Conservation (phyloP, 2,888 invertebrate species). For the Epirrita christyi region DNA sequence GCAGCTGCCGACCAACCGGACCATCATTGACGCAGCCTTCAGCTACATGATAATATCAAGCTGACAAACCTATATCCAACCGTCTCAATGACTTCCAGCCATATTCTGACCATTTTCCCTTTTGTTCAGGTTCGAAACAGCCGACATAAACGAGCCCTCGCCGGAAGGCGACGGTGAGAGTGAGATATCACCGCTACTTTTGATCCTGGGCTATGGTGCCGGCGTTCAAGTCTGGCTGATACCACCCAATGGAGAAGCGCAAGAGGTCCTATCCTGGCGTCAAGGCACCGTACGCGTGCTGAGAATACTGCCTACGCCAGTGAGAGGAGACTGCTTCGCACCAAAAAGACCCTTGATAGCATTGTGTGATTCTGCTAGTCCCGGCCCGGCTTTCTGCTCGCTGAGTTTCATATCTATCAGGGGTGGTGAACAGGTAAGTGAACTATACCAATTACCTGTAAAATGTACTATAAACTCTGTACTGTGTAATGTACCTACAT, state of each 20-base stretch:
- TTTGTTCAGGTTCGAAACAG: slow-evolving; percentile 89
- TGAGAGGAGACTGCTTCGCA: slow-evolving; percentile 89
- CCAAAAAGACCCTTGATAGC: slow-evolving; percentile 95
- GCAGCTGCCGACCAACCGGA: slow-evolving; percentile 95
- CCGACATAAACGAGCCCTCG: slow-evolving; percentile 92
- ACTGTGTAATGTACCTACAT: too few species aligned
- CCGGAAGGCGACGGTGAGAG: slow-evolving; percentile 88
- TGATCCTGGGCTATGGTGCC: slow-evolving; percentile 89
- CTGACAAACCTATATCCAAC: slow-evolving; percentile 75
- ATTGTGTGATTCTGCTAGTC: slow-evolving; percentile 93
- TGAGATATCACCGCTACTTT: slow-evolving; percentile 91
- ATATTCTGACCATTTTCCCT: neutral
- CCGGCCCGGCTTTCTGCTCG: slow-evolving; percentile 91
- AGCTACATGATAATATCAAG: slow-evolving; percentile 98
- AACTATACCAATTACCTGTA: too few species aligned
- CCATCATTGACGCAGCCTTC: slow-evolving; percentile 97
- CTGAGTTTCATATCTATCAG: slow-evolving; percentile 94
- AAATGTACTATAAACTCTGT: too few species aligned
- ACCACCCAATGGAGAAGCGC: slow-evolving; percentile 95
- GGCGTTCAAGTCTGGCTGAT: slow-evolving; percentile 92
- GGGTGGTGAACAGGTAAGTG: slow-evolving; percentile 90
- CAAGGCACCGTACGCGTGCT: slow-evolving; percentile 95
- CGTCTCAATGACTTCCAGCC: slow-evolving; percentile 38
- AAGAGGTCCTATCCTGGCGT: slow-evolving; percentile 97
- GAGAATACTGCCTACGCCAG: slow-evolving; percentile 93